Evolutionary conservation across 2,888 invertebrate genomes (phyloP), one percentile per base, ranked within the genome.

Genomic region (Lithophane ornitopus): DNA sequence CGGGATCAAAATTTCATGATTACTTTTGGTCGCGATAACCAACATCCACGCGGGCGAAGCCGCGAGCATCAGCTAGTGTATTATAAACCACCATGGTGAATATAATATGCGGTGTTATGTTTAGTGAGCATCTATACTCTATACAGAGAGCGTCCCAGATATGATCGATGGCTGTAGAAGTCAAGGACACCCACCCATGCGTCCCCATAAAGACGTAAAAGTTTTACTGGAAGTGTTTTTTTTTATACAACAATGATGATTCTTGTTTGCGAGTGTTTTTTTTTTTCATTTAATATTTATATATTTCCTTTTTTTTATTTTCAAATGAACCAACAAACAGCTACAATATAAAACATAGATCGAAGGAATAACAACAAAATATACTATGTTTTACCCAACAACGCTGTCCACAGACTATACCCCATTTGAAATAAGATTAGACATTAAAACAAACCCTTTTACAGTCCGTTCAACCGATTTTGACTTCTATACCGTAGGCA

Each of bases 111-210:
- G 71, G 87, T 78, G 82, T 80, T 88, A 88, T 90, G 88, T 90
- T 85, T 82, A 75, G 81, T 88, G 76, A 80, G 77, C 76, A 86
- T 87, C 84, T 84, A 89, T 49, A 46, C 1, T 19, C 19, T 49
- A 52, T 89, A 89, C 81, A 75, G 86, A 88, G 87, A 87, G 79
- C 76, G 87, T 80, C 83, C 85, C 76, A 63, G 86, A 85, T 81
- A 91, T 93, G 93, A 93, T 93, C 89, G 93, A 93, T 93, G 91
- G 86, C 85, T 91, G 84, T 85, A 85, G 81, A 69, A 87, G 86
- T 87, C 91, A 93, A 93, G 93, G 93, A 93, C 92, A 93, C 90
- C 92, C 91, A 93, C 88, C 87, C 91, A 91, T 90, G 88, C 89
- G 88, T 84, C 74, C 76, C 63, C 62, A 74, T 79, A 66, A 58